Conservation (phyloP, 2,797 vertebrate genomes). For the Gadopsis marmoratus region DNA sequence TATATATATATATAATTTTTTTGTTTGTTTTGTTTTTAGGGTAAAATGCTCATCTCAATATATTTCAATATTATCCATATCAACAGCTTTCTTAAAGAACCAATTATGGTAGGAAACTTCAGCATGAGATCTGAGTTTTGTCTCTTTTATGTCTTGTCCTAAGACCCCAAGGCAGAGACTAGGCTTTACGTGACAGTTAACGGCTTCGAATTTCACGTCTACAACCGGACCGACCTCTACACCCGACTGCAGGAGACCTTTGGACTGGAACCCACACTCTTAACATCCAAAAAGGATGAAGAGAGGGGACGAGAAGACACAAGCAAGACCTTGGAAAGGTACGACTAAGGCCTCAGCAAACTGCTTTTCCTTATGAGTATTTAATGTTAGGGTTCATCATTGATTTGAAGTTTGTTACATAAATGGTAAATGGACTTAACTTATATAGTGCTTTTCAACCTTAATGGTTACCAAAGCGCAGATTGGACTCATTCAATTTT, state of each 20-base stretch:
- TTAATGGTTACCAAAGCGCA: too few species aligned
- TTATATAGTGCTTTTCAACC: too few species aligned
- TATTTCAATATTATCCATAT: neutral
- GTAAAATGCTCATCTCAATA: neutral
- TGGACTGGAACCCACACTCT: conserved; percentile 94
- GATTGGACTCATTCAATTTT: too few species aligned
- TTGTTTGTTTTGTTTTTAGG: too few species aligned
- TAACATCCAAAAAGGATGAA: conserved; percentile 89
- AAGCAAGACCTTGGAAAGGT: conserved; percentile 91
- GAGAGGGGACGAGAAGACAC: conserved; percentile 88
- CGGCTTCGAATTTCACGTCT: conserved; percentile 98
- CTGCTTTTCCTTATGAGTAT: neutral
- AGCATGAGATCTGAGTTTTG: neutral
- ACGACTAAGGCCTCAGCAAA: conserved; percentile 5
- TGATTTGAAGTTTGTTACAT: neutral
- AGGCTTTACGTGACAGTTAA: conserved; percentile 96
- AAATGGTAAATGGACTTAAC: too few species aligned
- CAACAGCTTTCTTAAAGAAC: neutral
- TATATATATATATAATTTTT: too few species aligned
- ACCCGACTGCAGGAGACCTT: conserved; percentile 95
- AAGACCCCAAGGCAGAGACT: conserved; percentile 98
- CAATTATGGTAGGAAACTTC: neutral
- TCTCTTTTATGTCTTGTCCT: neutral
- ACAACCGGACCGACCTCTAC: conserved; percentile 97
- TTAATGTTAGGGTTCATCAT: neutral